These are phyloP conservation scores for Bombus vancouverensis DNA, from an alignment of 1,140 invertebrate species.

Conservation along the genomic window DNA sequence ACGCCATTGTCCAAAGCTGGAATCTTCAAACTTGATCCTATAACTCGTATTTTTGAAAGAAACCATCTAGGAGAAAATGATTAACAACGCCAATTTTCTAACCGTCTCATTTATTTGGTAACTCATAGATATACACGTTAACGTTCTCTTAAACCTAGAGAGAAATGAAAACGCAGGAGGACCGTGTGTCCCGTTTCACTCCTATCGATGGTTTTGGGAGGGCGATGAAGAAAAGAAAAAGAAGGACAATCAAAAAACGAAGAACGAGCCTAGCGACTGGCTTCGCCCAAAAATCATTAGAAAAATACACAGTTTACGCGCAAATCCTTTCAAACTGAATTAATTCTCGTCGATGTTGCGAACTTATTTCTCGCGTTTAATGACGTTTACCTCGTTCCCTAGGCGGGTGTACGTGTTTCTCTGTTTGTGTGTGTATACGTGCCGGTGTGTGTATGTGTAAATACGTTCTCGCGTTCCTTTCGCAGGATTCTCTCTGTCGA, in stretches of 20 bases:
- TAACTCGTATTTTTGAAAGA: too few relatives aligned
- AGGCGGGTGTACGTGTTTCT: constrained; percentile 19
- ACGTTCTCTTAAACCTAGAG: constrained; percentile 73
- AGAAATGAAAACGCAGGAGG: constrained; percentile 67
- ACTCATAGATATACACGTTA: constrained; percentile 76
- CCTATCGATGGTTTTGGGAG: not conserved
- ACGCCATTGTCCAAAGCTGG: too few relatives aligned
- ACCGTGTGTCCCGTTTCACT: constrained; percentile 50
- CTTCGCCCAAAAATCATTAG: constrained; percentile 76
- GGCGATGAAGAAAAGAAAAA: not conserved
- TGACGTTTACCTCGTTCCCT: constrained; percentile 37
- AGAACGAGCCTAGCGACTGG: constrained; percentile 36
- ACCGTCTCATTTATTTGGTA: constrained; percentile 79
- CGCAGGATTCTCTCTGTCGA: constrained; percentile 25
- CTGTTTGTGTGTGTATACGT: not conserved
- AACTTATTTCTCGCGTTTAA: constrained; percentile 56
- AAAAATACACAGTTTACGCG: constrained; percentile 79
- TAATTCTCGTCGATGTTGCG: constrained; percentile 45
- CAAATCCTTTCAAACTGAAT: constrained; percentile 54
- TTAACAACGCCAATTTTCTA: constrained; percentile 59
- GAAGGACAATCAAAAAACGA: not conserved
- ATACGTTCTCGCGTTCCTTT: constrained; percentile 26
- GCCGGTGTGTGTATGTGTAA: not conserved
- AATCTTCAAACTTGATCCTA: too few relatives aligned
- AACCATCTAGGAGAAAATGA: not conserved